Evolutionary conservation across 2,888 invertebrate genomes (phyloP).

Genomic region (Cephus nigrinus): DNA sequence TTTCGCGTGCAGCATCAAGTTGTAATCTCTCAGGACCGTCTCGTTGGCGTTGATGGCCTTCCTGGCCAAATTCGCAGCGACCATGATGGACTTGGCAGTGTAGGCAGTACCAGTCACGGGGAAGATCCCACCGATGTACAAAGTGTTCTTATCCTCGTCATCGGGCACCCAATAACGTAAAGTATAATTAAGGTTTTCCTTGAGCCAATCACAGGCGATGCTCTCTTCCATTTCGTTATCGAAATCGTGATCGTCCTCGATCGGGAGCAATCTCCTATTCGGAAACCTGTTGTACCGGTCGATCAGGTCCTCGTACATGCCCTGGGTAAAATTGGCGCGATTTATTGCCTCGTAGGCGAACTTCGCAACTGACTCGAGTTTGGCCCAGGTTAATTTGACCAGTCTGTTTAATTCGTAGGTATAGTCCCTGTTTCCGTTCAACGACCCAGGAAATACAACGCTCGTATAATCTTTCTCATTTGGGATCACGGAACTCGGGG

Average conservation of each 20-base stretch:
- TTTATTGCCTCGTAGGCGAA: conserved; percentile 68
- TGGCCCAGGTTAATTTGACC: conserved; percentile 75
- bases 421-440: conserved; percentile 64
- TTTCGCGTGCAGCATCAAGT: conserved; percentile 69
- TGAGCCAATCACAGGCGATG: conserved; percentile 78
- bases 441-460: conserved; percentile 71
- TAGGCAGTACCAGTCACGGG: conserved; percentile 74
- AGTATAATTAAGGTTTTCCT: conserved; percentile 61
- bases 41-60: conserved; percentile 73
- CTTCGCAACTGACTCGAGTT: conserved; percentile 69
- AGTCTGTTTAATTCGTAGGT: conserved; percentile 76
- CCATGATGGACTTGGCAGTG: conserved; percentile 71
- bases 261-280: background rate
- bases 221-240: conserved; percentile 48
- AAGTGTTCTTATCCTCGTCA: conserved; percentile 59
- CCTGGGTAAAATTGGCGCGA: conserved; percentile 67
- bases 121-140: conserved; percentile 78
- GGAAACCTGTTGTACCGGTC: conserved; percentile 52
- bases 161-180: conserved; percentile 68
- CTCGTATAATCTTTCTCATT: conserved; percentile 67
- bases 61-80: conserved; percentile 74
- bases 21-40: conserved; percentile 72
- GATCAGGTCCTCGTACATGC: conserved; percentile 70
- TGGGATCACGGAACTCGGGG: conserved; percentile 73
- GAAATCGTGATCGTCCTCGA: background rate